Conservation (phyloP, 2,888 invertebrate species). For the Luperina testacea region DNA sequence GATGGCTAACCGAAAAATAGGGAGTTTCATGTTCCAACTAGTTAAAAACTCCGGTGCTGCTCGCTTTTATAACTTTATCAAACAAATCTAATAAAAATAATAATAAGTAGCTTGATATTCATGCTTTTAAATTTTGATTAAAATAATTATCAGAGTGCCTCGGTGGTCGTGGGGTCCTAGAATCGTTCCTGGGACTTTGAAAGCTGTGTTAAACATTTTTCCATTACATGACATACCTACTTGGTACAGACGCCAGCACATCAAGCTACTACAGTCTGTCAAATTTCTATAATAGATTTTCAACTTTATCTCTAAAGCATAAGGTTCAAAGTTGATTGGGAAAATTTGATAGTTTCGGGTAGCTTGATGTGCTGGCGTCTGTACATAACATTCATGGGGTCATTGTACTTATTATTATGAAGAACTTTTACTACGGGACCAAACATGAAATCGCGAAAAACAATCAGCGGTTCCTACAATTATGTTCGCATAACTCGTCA, state of each 20-base stretch:
- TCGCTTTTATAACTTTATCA: conserved; percentile 30
- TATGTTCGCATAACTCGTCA: no score
- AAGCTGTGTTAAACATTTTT: background rate
- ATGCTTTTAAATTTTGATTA: conserved; percentile 17
- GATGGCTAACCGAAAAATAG: conserved; percentile 65
- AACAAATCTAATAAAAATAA: conserved; percentile 28
- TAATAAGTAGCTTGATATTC: background rate
- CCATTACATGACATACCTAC: background rate
- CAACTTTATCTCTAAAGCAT: no score
- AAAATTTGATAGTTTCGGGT: no score
- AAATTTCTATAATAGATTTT: no score
- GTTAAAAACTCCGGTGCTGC: conserved; percentile 51
- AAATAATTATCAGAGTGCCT: background rate
- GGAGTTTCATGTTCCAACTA: conserved; percentile 63
- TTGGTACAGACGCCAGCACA: background rate
- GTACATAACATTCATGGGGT: background rate
- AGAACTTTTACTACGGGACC: no score
- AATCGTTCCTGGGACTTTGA: background rate
- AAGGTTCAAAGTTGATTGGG: no score
- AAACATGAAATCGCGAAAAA: no score
- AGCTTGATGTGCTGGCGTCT: no score
- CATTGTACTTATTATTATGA: no score
- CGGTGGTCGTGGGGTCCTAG: background rate
- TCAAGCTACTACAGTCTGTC: no score
- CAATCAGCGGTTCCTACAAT: no score